Base-by-base conservation (phyloP, 2,797 vertebrate genomes). In the Acipenser ruthenus region DNA sequence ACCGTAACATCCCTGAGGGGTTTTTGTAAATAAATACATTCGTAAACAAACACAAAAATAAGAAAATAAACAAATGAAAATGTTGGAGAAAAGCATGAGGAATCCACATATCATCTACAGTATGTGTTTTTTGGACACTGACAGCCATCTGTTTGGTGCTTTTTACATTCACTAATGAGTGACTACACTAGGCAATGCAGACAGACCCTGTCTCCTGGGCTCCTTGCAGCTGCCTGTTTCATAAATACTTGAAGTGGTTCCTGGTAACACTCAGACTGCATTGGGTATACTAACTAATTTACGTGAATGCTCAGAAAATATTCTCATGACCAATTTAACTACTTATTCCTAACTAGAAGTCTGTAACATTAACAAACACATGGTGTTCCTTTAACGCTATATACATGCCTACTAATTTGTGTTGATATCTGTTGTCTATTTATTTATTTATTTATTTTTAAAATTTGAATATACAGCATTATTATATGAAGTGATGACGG, bases 91-190 rank as follows among this genome's bases (percentile, higher is more conserved):
- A 37, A 37, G 37, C 37, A 37, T 37, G 37, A 37, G 37, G 37
- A 55, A n/a, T 55, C 53, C 53, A 88, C 88, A 88, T 82, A 83
- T 89, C 83, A 88, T 86, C 83, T 73, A 80, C 79, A 84, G 83
- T 72, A 37, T 58, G 5, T 6, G 10, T 49, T 84, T 87, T 87
- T 87, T 83, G 83, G 87, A 87, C 82, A 75, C 80, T 90, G 89
- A 90, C 90, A 90, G 86, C 89, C 89, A 90, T 90, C 89, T 91
- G 90, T 83, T 88, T 85, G 83, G 86, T 87, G 87, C 80, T 83
- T 86, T 90, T 89, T 86, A 85, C 87, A 88, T 84, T 77, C 81
- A 81, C 88, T 91, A 91, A 91, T 91, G 89, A 91, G 90, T 75
- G 82, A 81, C 81, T 87, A 85, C 82, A 84, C 82, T 84, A 85